phyloP scores from a whole-genome alignment of 2,797 vertebrate species.

The Sebastes steindachneri region DNA sequence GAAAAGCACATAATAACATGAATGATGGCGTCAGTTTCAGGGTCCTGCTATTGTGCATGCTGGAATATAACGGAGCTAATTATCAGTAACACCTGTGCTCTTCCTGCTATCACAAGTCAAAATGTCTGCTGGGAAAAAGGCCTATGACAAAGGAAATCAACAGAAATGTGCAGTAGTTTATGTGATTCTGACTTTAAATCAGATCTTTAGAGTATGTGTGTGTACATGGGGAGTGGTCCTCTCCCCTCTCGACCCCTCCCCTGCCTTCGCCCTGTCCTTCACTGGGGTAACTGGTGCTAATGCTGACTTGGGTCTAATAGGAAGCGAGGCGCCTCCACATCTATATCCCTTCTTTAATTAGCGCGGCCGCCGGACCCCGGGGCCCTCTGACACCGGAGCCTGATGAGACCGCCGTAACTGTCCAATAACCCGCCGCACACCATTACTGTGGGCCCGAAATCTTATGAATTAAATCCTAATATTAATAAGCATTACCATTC shows the following conservation, averaged over 20 bases:
- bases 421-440: slow-evolving; percentile 82
- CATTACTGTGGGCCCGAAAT: slow-evolving; percentile 81
- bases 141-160: not conserved
- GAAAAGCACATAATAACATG: not conserved
- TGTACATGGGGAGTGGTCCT: slow-evolving; percentile 13
- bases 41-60: not conserved
- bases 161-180: not conserved
- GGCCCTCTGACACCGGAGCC: slow-evolving; percentile 80
- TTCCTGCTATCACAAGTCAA: too few relatives aligned
- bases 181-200: slow-evolving; percentile 1
- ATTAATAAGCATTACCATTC: slow-evolving; percentile 84
- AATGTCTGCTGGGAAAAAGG: not conserved
- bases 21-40: not conserved
- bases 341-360: slow-evolving; percentile 86
- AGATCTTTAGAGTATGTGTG: slow-evolving; percentile 2
- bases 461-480: slow-evolving; percentile 87
- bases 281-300: slow-evolving; percentile 77
- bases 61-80: not conserved
- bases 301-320: slow-evolving; percentile 83
- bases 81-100: too few relatives aligned
- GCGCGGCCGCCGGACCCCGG: slow-evolving; percentile 63
- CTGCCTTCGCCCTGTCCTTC: slow-evolving; percentile 80
- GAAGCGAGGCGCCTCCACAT: slow-evolving; percentile 70
- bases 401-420: slow-evolving; percentile 86
- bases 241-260: slow-evolving; percentile 39